Percentiles rank a stretch among this genome's conserved stretches.
These are phyloP conservation scores for Graptemys geographica DNA, from an alignment of 2,797 vertebrate species.

Conservation along the genomic window DNA sequence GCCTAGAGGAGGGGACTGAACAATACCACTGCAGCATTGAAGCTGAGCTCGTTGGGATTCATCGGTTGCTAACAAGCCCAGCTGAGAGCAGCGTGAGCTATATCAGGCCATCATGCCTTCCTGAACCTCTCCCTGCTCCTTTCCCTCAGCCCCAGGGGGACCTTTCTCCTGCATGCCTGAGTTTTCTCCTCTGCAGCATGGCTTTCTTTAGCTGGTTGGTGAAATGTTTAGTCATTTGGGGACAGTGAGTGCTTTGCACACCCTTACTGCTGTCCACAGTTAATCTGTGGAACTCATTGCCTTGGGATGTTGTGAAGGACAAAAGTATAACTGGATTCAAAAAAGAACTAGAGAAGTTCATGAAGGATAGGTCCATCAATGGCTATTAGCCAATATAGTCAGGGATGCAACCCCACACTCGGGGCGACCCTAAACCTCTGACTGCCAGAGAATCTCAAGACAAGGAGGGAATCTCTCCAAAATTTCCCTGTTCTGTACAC, in stretches of 20 bases:
- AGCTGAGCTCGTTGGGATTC: background rate
- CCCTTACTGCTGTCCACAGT: background rate
- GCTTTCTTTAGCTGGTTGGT: fast-evolving
- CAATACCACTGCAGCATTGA: background rate
- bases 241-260: background rate
- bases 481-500: background rate
- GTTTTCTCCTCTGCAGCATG: background rate
- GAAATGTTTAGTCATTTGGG: background rate
- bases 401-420: background rate
- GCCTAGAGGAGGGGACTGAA: constrained; percentile 12
- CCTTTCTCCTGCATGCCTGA: background rate
- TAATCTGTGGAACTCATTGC: background rate
- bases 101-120: background rate
- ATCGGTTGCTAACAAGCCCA: constrained; percentile 3
- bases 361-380: background rate
- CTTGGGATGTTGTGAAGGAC: fast-evolving
- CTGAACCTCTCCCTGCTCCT: background rate
- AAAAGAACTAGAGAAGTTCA: background rate
- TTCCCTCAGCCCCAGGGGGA: fast-evolving
- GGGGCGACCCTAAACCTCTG: background rate
- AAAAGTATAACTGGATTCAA: background rate
- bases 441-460: background rate
- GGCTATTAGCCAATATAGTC: background rate
- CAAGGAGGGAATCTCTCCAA: background rate
- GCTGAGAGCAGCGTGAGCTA: background rate